Conservation (phyloP, 2,797 vertebrate species). For the Phyllotis vaccarum region DNA sequence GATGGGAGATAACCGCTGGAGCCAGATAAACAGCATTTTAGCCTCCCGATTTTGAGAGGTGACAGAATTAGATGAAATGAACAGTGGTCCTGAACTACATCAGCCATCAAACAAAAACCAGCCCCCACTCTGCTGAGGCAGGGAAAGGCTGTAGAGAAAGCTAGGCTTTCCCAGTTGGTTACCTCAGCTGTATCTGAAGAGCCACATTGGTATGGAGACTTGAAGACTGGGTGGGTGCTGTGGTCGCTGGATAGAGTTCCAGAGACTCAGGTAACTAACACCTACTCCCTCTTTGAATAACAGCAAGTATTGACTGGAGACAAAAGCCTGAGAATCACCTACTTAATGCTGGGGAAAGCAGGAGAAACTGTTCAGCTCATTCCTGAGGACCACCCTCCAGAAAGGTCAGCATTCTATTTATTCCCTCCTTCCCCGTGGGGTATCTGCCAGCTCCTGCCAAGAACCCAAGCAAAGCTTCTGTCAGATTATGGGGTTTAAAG, state of each 20-base stretch:
- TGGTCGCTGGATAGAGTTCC: background rate
- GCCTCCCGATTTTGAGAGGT: background rate
- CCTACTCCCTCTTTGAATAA: background rate
- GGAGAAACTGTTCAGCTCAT: background rate
- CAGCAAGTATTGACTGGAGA: background rate
- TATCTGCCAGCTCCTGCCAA: background rate
- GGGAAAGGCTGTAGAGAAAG: background rate
- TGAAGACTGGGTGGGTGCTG: background rate
- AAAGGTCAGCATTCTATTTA: background rate
- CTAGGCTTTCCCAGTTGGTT: background rate
- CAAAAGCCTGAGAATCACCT: background rate
- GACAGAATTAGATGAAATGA: background rate
- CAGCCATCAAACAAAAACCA: background rate
- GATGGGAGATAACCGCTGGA: background rate
- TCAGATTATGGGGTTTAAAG: background rate
- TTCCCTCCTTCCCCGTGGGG: background rate
- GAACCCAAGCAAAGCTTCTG: background rate
- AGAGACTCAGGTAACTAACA: background rate
- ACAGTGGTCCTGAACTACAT: background rate
- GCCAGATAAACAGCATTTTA: background rate
- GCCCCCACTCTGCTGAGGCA: background rate
- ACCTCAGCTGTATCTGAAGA: too few species aligned
- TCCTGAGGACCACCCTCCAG: background rate
- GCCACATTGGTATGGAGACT: background rate
- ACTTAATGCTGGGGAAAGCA: background rate